Evolutionary conservation across 1,140 invertebrate species (phyloP).

Genomic region (Helicorthomorpha holstii): DNA sequence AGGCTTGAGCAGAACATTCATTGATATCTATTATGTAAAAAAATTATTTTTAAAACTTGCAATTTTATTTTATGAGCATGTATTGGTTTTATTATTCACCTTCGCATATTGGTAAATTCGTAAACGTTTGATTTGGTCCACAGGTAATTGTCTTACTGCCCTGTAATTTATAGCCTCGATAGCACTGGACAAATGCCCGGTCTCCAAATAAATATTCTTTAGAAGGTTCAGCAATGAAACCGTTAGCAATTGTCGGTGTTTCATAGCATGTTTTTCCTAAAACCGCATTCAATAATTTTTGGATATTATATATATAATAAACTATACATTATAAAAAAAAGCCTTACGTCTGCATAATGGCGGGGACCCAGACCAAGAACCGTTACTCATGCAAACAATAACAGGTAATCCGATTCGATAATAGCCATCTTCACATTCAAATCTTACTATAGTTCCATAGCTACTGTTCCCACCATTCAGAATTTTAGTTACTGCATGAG

Average conservation of each 20-base stretch:
- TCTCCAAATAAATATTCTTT: constrained; percentile 70
- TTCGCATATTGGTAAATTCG: constrained; percentile 67
- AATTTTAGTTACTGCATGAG: constrained; percentile 69
- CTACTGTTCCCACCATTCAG: constrained; percentile 84
- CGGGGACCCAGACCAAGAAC: constrained; percentile 84
- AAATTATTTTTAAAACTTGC: constrained; percentile 3
- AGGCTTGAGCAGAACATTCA: constrained; percentile 69
- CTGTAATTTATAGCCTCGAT: constrained; percentile 65
- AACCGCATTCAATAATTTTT: neutral
- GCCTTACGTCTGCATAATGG: constrained; percentile 65
- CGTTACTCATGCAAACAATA: constrained; percentile 87
- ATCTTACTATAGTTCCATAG: constrained; percentile 87
- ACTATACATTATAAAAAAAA: constrained; percentile 6
- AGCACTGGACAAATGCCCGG: constrained; percentile 80
- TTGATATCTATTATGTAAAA: constrained; percentile 58
- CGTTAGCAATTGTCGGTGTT: constrained; percentile 66
- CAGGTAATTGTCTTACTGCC: constrained; percentile 78
- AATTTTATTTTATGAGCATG: neutral
- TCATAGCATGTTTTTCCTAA: constrained; percentile 56
- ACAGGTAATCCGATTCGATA: constrained; percentile 70
- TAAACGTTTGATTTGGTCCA: constrained; percentile 65
- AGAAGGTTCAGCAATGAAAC: constrained; percentile 57
- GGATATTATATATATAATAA: neutral
- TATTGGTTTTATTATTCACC: constrained; percentile 22
- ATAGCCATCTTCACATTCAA: constrained; percentile 87